Evolutionary conservation across 2,113 vertebrate species (phyloP).

Genomic region (Ciconia maguari): DNA sequence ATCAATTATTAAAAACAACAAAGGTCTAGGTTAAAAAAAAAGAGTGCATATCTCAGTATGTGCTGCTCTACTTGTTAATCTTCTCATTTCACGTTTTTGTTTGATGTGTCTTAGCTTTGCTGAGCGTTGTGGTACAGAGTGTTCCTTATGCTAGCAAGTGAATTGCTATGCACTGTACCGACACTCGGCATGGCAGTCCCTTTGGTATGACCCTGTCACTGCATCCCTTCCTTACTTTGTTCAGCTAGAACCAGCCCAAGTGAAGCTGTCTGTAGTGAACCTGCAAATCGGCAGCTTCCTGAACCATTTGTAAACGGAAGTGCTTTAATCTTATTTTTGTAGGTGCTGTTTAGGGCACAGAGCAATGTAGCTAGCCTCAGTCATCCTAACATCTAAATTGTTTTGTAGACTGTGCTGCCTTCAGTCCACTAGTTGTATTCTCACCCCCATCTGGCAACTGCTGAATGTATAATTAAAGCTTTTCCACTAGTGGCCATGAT

Average conservation of each 20-base stretch:
- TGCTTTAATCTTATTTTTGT: neutral
- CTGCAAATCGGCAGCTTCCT: neutral
- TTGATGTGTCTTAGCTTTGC: neutral
- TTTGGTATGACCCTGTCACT: neutral
- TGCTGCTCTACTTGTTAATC: neutral
- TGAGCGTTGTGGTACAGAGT: neutral
- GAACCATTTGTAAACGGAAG: neutral
- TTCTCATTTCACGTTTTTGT: neutral
- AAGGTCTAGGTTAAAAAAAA: constrained; percentile 34
- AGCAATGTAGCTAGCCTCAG: accelerated
- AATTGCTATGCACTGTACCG: accelerated
- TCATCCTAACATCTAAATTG: neutral
- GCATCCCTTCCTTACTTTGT: neutral
- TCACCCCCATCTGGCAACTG: neutral
- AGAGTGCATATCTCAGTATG: neutral
- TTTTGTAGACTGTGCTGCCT: neutral
- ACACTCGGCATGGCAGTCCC: neutral
- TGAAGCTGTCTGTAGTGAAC: neutral
- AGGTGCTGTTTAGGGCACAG: neutral
- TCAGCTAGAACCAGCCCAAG: neutral
- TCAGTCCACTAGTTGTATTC: neutral
- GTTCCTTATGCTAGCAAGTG: neutral
- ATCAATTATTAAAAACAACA: constrained; percentile 56
- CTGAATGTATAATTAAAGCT: neutral
- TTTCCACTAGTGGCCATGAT: neutral